Conservation (phyloP, 1,140 invertebrate species). For the Drosophila miranda region DNA sequence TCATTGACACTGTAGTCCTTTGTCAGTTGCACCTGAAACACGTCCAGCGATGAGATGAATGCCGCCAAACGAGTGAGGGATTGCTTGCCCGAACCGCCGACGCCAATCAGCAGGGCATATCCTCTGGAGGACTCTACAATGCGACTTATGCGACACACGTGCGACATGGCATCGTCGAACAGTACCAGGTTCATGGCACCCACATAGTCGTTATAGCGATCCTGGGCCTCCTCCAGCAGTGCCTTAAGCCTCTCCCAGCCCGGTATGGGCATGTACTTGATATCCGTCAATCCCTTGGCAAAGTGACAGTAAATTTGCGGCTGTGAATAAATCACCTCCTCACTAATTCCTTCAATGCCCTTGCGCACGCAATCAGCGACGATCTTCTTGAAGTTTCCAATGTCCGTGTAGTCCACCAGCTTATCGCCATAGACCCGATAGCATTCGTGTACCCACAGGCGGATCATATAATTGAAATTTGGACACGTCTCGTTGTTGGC, state of each 20-base stretch:
- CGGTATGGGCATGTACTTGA: constrained; percentile 93
- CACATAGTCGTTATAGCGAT: constrained; percentile 92
- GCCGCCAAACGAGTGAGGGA: constrained; percentile 93
- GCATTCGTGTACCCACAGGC: constrained; percentile 95
- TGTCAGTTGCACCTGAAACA: constrained; percentile 94
- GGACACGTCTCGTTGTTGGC: constrained; percentile 90
- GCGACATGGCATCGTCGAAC: constrained; percentile 97
- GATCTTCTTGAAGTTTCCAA: constrained; percentile 89
- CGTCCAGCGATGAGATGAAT: constrained; percentile 94
- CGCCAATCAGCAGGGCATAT: constrained; percentile 95
- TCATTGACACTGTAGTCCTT: constrained; percentile 94
- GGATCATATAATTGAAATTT: constrained; percentile 87
- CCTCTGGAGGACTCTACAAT: constrained; percentile 95
- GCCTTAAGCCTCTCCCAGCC: constrained; percentile 89
- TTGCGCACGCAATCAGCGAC: constrained; percentile 91
- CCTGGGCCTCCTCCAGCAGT: constrained; percentile 91
- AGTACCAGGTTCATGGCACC: constrained; percentile 97
- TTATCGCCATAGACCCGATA: constrained; percentile 95
- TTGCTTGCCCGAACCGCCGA: constrained; percentile 97
- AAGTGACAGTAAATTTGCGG: constrained; percentile 95
- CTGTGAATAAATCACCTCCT: constrained; percentile 86
- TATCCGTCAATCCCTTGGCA: constrained; percentile 94
- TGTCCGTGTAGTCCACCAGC: constrained; percentile 89
- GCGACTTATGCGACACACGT: constrained; percentile 95
- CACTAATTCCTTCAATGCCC: constrained; percentile 89